Conservation (phyloP, 2,888 invertebrate genomes). For the Trichogramma evanescens region DNA sequence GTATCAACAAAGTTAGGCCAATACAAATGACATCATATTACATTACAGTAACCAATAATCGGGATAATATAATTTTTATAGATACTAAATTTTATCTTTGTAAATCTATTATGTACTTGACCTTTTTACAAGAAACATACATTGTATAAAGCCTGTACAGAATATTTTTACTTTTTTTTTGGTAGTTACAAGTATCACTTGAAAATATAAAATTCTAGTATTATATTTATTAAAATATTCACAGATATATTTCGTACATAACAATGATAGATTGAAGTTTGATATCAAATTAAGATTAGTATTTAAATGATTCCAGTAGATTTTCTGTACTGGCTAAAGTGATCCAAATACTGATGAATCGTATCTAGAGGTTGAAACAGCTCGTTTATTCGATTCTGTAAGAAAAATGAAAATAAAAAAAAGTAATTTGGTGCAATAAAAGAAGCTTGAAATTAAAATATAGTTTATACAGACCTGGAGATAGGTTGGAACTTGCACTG, state of each 20-base stretch:
- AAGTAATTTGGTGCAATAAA: not conserved
- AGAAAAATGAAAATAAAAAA: constrained; percentile 13
- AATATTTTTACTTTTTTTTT: not conserved
- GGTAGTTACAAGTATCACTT: not conserved
- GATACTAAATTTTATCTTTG: too few species aligned
- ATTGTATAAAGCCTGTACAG: not conserved
- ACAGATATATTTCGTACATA: not conserved
- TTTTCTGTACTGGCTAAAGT: constrained; percentile 84
- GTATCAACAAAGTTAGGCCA: too few species aligned
- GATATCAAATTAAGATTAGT: not conserved
- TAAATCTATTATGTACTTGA: too few species aligned
- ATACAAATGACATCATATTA: too few species aligned
- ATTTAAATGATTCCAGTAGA: constrained; percentile 48
- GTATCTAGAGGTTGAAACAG: constrained; percentile 87
- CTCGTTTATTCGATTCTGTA: constrained; percentile 68
- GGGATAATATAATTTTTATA: too few species aligned
- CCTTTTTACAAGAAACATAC: not conserved
- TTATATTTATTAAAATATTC: not conserved
- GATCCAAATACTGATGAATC: constrained; percentile 88
- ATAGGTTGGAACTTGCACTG: constrained; percentile 68
- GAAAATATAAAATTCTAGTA: not conserved
- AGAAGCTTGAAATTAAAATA: not conserved
- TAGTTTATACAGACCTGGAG: constrained; percentile 47
- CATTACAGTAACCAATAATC: too few species aligned
- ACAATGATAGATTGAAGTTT: not conserved